Evolutionary conservation across 2,888 invertebrate genomes (phyloP), one percentile per base, ranked within the genome.

Genomic region (Eledona agricola): DNA sequence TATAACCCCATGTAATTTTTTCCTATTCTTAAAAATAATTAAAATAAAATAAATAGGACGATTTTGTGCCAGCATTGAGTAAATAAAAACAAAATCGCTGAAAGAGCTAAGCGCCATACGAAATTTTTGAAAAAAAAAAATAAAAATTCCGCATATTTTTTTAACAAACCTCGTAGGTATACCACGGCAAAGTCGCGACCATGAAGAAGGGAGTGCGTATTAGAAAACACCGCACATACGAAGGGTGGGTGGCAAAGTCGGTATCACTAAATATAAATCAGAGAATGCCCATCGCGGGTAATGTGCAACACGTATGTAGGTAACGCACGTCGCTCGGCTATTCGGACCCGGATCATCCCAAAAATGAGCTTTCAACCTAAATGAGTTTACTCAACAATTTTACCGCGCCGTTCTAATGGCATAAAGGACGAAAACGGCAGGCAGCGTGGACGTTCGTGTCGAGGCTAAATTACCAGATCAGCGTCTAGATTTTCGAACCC

Each of bases 201-300:
- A n/a, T n/a, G n/a, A n/a, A n/a, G n/a, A n/a, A n/a, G n/a, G n/a
- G n/a, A 25, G 29, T 38, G 50, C 26, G 50, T 50, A 51, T 38
- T 47, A 35, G 12, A 54, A 37, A 54, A 51, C 51, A 31, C 22
- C 43, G 34, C 54, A 51, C 34, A 45, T 34, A 59, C 46, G 51
- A 59, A 59, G 55, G 51, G 45, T 55, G 23, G 45, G 53, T 53
- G 59, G 57, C 55, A 29, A 13, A 34, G 38, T 31, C 42, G 37
- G 29, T 59, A 57, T 59, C 55, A 45, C 53, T 28, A 10, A 20
- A 42, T 42, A 55, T 59, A 59, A 59, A 59, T 57, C 51, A 59
- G 51, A 34, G 19, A 22, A 32, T 34, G 38, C 35, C 45, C 42
- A 34, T 42, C 51, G 19, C 31, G 29, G 29, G 46, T 38, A 50